phyloP scores from a whole-genome alignment of 2,113 vertebrate species.

The Pagrus major region DNA sequence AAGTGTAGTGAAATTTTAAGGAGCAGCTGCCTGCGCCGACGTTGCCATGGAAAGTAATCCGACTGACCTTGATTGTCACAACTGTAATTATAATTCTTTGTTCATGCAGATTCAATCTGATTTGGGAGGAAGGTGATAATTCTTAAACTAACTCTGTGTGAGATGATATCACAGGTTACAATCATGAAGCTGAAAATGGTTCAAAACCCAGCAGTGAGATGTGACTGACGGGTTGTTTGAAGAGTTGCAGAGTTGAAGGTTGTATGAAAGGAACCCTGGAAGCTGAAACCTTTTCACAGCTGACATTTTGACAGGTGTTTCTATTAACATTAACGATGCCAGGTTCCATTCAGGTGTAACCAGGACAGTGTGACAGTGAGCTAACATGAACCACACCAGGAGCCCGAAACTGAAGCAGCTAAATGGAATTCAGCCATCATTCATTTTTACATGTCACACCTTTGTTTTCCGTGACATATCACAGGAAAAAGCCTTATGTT shows the following conservation, averaged over 20 bases:
- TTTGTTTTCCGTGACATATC: constrained; percentile 4
- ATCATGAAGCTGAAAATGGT: not conserved
- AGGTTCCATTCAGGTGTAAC: not conserved
- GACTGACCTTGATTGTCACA: too few relatives aligned
- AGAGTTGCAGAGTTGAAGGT: not conserved
- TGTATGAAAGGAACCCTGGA: not conserved
- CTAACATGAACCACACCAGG: too few relatives aligned
- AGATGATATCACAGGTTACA: not conserved
- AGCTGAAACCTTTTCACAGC: not conserved
- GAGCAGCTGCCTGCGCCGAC: too few relatives aligned
- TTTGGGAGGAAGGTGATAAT: not conserved
- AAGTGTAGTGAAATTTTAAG: too few relatives aligned
- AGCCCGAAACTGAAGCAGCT: not conserved
- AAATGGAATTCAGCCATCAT: not conserved
- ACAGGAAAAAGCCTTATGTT: not conserved
- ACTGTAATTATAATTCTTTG: too few relatives aligned
- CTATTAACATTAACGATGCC: not conserved
- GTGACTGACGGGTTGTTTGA: not conserved
- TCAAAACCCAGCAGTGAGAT: not conserved
- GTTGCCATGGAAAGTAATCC: too few relatives aligned
- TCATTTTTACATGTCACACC: not conserved
- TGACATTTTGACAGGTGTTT: constrained; percentile 1
- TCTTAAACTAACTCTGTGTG: not conserved
- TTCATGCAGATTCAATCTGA: not conserved
- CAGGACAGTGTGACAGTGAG: too few relatives aligned